Conservation (phyloP, 2,888 invertebrate genomes). For the Diadegma fenestrale region DNA sequence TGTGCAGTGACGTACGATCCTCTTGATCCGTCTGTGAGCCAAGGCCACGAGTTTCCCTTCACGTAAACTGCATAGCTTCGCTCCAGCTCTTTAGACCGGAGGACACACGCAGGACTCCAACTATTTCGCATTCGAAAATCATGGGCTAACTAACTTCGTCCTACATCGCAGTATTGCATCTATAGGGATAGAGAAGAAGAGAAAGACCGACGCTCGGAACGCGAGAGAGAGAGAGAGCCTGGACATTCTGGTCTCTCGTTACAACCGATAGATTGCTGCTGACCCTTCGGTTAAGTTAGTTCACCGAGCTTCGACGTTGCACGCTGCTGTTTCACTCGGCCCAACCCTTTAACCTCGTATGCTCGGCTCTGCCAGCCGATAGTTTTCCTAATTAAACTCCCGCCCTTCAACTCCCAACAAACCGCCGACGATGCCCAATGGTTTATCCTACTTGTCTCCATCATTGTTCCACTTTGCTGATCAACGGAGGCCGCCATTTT, state of each 20-base stretch:
- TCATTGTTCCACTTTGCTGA: conserved; percentile 20
- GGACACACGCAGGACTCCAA: conserved; percentile 54
- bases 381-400: conserved; percentile 83
- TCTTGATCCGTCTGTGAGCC: conserved; percentile 13
- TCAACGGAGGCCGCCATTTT: not conserved
- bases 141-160: conserved; percentile 79
- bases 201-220: conserved; percentile 18
- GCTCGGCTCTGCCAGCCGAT: conserved; percentile 65
- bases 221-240: conserved; percentile 16
- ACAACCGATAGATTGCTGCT: conserved; percentile 79
- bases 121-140: conserved; percentile 76
- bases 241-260: conserved; percentile 51
- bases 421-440: conserved; percentile 42
- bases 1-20: conserved; percentile 33
- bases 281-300: conserved; percentile 83
- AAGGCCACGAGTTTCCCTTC: conserved; percentile 21
- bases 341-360: conserved; percentile 59
- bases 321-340: conserved; percentile 72
- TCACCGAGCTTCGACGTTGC: conserved; percentile 74
- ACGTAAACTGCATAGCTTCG: conserved; percentile 47
- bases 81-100: conserved; percentile 48
- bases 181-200: conserved; percentile 6
- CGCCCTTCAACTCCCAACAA: conserved; percentile 53
- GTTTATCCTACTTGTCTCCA: conserved; percentile 33
- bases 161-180: conserved; percentile 8